A percentile compares a stretch with the other conserved stretches of the same genome.
These are phyloP conservation scores for Amphiprion percula DNA, from an alignment of 2,113 vertebrate genomes.

Conservation along the genomic window DNA sequence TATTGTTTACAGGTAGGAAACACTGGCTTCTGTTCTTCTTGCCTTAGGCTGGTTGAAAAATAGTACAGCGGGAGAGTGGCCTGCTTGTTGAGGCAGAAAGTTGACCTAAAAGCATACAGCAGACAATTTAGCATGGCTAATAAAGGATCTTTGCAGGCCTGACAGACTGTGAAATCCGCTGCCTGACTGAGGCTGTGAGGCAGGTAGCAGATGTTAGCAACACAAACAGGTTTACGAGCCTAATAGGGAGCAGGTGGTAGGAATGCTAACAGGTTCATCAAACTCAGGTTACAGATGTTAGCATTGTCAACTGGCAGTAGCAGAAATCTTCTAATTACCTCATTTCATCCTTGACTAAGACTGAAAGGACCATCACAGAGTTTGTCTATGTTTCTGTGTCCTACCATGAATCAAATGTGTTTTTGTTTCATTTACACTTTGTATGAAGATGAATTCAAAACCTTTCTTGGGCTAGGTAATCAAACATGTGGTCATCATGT, in stretches of 20 bases:
- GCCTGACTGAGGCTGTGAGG: not conserved
- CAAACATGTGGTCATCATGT: too few relatives aligned
- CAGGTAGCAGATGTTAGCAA: constrained; percentile 41
- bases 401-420: too few relatives aligned
- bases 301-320: not conserved
- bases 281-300: constrained; percentile 14
- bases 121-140: constrained; percentile 9
- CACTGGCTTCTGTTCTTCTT: constrained; percentile 22
- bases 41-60: constrained; percentile 49
- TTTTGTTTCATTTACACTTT: too few relatives aligned
- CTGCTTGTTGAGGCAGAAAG: constrained; percentile 51
- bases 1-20: constrained; percentile 58
- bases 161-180: not conserved
- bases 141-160: constrained; percentile 23
- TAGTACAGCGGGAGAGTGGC: constrained; percentile 29
- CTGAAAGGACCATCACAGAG: not conserved
- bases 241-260: constrained; percentile 23
- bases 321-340: not conserved
- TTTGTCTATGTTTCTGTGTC: too few relatives aligned
- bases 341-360: constrained; percentile 1
- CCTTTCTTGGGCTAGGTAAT: too few relatives aligned
- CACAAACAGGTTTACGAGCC: constrained; percentile 11
- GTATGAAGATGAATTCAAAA: too few relatives aligned
- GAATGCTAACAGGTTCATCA: constrained; percentile 33
- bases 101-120: constrained; percentile 54